phyloP scores from a whole-genome alignment of 2,888 invertebrate genomes.

The Desoria tigrina region DNA sequence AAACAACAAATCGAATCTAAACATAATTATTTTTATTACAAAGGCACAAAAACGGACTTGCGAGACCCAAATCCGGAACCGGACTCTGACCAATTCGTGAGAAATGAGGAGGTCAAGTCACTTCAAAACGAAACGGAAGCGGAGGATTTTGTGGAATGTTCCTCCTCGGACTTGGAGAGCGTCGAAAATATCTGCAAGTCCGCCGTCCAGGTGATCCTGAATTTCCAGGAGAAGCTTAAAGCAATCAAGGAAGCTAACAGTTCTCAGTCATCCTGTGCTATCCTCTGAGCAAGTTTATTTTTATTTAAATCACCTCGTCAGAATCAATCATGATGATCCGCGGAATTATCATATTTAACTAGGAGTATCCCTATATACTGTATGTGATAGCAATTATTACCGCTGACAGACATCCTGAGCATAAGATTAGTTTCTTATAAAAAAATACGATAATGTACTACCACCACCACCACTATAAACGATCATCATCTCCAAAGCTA shows the following conservation, averaged over 20 bases:
- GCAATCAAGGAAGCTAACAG: slow-evolving; percentile 26
- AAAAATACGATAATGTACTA: too few relatives aligned
- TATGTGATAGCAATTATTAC: too few relatives aligned
- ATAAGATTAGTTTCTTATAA: too few relatives aligned
- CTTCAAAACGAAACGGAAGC: slow-evolving; percentile 21
- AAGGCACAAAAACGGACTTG: slow-evolving; percentile 32
- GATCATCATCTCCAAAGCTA: too few relatives aligned
- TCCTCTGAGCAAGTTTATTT: slow-evolving; percentile 11
- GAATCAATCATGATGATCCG: not conserved
- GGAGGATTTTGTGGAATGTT: slow-evolving; percentile 31
- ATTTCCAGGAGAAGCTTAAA: slow-evolving; percentile 25
- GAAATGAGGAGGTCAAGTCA: not conserved
- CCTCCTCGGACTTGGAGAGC: slow-evolving; percentile 30
- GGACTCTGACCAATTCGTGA: too few relatives aligned
- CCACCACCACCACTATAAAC: too few relatives aligned
- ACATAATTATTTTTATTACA: not conserved
- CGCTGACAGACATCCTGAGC: too few relatives aligned
- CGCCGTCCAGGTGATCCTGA: slow-evolving; percentile 26
- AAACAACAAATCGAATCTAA: too few relatives aligned
- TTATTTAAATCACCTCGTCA: too few relatives aligned
- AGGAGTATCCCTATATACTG: too few relatives aligned
- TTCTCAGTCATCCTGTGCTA: slow-evolving; percentile 28
- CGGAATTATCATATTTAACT: too few relatives aligned
- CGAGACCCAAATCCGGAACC: slow-evolving; percentile 23
- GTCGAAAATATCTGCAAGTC: slow-evolving; percentile 29